Evolutionary conservation across 2,797 vertebrate genomes (phyloP), one percentile per base, ranked within the genome.

Genomic region (Tenualosa ilisha): DNA sequence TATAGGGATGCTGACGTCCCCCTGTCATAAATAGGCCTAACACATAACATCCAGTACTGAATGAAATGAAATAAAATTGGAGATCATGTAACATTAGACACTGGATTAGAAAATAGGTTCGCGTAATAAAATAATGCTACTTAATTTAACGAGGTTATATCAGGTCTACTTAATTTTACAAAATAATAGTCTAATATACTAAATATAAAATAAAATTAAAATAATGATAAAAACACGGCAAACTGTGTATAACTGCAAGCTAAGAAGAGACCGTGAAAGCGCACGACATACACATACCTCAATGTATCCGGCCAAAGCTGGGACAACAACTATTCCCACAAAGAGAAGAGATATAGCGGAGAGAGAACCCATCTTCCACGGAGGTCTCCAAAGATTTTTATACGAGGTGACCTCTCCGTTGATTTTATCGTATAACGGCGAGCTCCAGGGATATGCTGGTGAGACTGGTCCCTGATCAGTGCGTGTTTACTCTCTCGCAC

Each of bases 301-400:
- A 68, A 98, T 96, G 65, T 98, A 98, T 3, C 97, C 96, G 56
- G 97, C 95, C 86, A 98, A 89, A 11, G 92, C 91, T 31, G 97
- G 97, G 50, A 95, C 96, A 59, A 96, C 92, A 6, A 97, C 92
- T 79, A 79, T 79, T 87, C 92, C 96, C 89, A 97, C 85, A 79
- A 98, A 84, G 4, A 97, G 89, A 86, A 96, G 89, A 6, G 95
- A 84, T 49, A 96, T 92, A 37, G 95, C 95, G 50, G 93, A 92
- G 89, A 94, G 31, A 0, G 87, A 92, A 4, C 92, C 95, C 95
- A 96, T 96, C 93, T 93, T 94, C 89, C 87, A 88, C 82, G 31
- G 50, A 54, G 65, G 43, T 82, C 61, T 84, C 56, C 87, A 84
- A 53, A 17, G 56, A 43, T 54, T 24, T 72, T 86, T 54, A 12